These are phyloP conservation scores for Hololepta plana DNA, from an alignment of 2,888 invertebrate species.

Conservation along the genomic window DNA sequence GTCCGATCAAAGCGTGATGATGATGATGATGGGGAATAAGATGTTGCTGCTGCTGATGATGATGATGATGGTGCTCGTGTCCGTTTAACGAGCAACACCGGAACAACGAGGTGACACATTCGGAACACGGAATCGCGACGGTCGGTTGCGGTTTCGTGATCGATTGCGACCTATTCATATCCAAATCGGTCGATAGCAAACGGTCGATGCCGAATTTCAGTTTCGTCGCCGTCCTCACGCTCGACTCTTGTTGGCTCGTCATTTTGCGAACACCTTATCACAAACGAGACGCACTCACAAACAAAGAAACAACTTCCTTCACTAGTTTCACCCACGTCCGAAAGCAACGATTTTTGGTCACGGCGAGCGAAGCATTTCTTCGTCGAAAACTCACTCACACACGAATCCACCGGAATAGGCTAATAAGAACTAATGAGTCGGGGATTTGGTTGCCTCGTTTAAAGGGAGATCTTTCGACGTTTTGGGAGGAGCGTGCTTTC, in stretches of 20 bases:
- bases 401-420: too few species aligned
- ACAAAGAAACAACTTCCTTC: too few species aligned
- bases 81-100: conserved; percentile 34
- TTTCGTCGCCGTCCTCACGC: conserved; percentile 21
- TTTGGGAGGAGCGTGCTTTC: conserved; percentile 14
- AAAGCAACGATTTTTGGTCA: too few species aligned
- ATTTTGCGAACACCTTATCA: conserved; percentile 1
- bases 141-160: conserved; percentile 20
- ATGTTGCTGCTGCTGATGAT: conserved; percentile 7
- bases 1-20: conserved; percentile 8
- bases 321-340: too few species aligned
- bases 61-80: conserved; percentile 10
- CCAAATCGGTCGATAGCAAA: conserved; percentile 28
- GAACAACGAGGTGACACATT: conserved; percentile 44
- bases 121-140: conserved; percentile 35
- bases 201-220: conserved; percentile 56
- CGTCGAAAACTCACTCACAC: too few species aligned
- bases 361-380: too few species aligned
- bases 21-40: conserved; percentile 10
- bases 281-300: too few species aligned
- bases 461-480: too few species aligned
- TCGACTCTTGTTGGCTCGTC: conserved; percentile 5
- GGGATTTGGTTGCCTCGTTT: too few species aligned
- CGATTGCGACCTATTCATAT: conserved; percentile 6
- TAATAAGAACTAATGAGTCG: too few species aligned